Evolutionary conservation across 2,797 vertebrate genomes (phyloP).

Genomic region (Apogon hyalosoma): DNA sequence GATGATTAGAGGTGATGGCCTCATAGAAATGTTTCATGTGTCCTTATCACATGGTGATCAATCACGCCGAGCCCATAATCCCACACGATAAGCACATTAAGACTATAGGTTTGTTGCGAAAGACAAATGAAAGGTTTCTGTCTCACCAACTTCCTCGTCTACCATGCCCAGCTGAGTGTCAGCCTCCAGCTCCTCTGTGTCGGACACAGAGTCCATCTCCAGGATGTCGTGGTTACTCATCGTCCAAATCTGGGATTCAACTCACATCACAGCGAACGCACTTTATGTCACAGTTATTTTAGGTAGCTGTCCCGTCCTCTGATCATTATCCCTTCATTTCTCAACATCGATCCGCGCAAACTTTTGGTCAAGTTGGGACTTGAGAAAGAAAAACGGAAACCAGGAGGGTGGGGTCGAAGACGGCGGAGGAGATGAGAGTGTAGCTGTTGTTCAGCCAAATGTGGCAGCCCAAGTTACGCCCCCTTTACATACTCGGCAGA

Average conservation of each 20-base stretch:
- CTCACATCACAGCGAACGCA: background rate
- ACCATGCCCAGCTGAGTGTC: conserved; percentile 55
- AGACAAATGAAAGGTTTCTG: background rate
- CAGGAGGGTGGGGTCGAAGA: conserved; percentile 57
- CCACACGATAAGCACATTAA: background rate
- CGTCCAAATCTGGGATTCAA: background rate
- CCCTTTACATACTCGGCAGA: background rate
- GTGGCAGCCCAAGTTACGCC: conserved; percentile 26
- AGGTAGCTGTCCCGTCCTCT: background rate
- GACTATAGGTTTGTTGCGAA: background rate
- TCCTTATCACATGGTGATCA: background rate
- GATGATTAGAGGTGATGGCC: background rate
- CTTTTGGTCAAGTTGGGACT: conserved; percentile 51
- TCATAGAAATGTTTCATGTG: background rate
- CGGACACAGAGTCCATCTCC: conserved; percentile 74
- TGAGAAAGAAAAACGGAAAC: conserved; percentile 37
- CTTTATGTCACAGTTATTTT: accelerated
- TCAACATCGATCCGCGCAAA: background rate
- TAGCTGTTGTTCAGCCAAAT: background rate
- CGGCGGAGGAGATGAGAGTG: conserved; percentile 13
- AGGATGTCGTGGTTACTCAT: conserved; percentile 68
- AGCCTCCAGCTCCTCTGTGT: conserved; percentile 48
- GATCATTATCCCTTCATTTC: conserved; percentile 21
- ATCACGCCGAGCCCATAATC: background rate
- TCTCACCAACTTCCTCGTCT: conserved; percentile 76